phyloP scores from a whole-genome alignment of 2,888 invertebrate species.

The Vesta saturnalis region DNA sequence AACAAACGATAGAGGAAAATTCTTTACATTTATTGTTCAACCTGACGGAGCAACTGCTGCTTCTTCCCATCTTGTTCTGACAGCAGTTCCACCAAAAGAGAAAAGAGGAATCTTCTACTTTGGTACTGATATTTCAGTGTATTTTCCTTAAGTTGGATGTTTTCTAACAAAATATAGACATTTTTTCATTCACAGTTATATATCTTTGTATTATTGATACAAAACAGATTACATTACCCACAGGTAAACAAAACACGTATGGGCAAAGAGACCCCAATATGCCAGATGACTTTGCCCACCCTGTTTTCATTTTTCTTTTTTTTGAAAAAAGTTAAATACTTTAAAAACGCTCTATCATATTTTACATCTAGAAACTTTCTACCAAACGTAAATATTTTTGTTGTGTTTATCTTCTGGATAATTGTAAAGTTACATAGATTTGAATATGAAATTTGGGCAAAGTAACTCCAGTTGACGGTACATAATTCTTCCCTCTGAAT shows the following conservation, averaged over 20 bases:
- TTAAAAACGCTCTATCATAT: too few species aligned
- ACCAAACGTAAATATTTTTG: background rate
- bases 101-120: too few species aligned
- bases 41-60: too few species aligned
- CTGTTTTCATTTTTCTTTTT: background rate
- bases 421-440: too few species aligned
- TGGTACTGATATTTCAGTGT: too few species aligned
- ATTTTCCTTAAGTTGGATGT: too few species aligned
- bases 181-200: background rate
- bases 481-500: too few species aligned
- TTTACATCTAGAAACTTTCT: background rate
- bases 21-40: too few species aligned
- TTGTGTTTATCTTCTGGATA: background rate
- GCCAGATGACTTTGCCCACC: background rate
- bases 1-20: too few species aligned
- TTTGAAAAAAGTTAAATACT: background rate
- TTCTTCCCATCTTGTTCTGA: background rate
- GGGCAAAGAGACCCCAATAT: background rate
- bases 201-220: background rate
- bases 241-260: background rate
- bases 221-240: background rate
- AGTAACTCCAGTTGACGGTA: too few species aligned
- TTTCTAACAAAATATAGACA: too few species aligned
- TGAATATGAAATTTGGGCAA: too few species aligned
- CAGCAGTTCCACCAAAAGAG: background rate